These are phyloP conservation scores for Pandemis heparana DNA, from an alignment of 2,888 invertebrate species.

Conservation along the genomic window DNA sequence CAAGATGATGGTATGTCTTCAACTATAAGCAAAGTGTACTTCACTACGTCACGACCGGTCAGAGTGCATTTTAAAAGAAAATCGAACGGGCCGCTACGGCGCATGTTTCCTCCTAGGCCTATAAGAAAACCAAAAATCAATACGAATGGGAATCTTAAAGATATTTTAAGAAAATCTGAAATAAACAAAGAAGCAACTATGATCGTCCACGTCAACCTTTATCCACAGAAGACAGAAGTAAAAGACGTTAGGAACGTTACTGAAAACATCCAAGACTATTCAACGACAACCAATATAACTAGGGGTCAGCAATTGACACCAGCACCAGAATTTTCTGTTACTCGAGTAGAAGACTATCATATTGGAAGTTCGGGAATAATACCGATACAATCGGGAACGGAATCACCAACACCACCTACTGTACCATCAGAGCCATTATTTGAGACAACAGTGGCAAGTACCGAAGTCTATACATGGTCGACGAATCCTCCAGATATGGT, in stretches of 20 bases:
- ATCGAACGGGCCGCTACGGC: constrained; percentile 56
- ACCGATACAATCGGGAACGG: constrained; percentile 58
- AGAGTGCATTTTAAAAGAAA: constrained; percentile 71
- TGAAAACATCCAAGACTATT: constrained; percentile 47
- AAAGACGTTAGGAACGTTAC: constrained; percentile 48
- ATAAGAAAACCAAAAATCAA: constrained; percentile 46
- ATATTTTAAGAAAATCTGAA: constrained; percentile 43
- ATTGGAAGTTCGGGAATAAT: constrained; percentile 77
- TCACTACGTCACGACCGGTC: constrained; percentile 70
- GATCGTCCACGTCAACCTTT: constrained; percentile 88
- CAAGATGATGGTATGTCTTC: constrained; percentile 54
- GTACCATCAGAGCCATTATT: constrained; percentile 58
- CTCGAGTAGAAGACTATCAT: constrained; percentile 74
- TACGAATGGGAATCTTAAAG: constrained; percentile 41
- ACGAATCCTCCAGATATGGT: constrained; percentile 67
- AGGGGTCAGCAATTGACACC: constrained; percentile 49
- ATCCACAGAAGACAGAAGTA: constrained; percentile 76
- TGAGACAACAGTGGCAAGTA: constrained; percentile 53
- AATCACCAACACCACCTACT: constrained; percentile 48
- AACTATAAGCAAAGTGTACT: constrained; percentile 63
- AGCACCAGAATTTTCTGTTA: constrained; percentile 59
- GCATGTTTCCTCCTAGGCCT: constrained; percentile 57
- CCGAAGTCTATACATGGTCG: constrained; percentile 54
- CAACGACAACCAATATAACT: constrained; percentile 43
- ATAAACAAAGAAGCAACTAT: constrained; percentile 78